phyloP scores from a whole-genome alignment of 2,888 invertebrate species.

The Cheilosia urbana region DNA sequence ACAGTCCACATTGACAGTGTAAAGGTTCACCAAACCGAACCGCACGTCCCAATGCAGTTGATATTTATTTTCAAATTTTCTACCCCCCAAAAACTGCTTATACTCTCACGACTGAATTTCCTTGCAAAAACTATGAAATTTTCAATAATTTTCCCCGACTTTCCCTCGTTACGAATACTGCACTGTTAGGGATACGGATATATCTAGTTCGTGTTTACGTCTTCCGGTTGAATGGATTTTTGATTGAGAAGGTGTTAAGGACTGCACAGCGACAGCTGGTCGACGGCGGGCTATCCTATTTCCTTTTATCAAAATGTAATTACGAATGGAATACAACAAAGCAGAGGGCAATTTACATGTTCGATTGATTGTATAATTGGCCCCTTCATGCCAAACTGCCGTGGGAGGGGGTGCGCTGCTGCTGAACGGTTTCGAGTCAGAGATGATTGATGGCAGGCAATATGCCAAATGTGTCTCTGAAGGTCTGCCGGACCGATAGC shows the following conservation, averaged over 20 bases:
- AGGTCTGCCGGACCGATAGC: slow-evolving; percentile 11
- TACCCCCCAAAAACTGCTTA: neutral
- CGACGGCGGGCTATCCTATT: slow-evolving; percentile 28
- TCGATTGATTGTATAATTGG: slow-evolving; percentile 73
- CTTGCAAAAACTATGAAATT: slow-evolving; percentile 36
- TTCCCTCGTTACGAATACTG: neutral
- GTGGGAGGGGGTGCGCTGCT: neutral
- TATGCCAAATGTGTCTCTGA: slow-evolving; percentile 46
- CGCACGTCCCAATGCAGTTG: slow-evolving; percentile 30
- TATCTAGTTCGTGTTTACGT: slow-evolving; percentile 42
- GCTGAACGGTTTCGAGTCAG: slow-evolving; percentile 12
- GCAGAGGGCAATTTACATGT: slow-evolving; percentile 66
- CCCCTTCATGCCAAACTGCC: slow-evolving; percentile 15
- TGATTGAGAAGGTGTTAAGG: slow-evolving; percentile 71
- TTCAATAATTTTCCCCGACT: slow-evolving; percentile 31
- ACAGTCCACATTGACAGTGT: neutral
- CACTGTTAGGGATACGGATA: neutral
- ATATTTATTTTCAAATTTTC: slow-evolving; percentile 28
- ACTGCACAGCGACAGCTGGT: slow-evolving; percentile 61
- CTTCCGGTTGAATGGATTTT: slow-evolving; percentile 69
- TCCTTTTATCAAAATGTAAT: slow-evolving; percentile 70
- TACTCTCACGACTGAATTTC: slow-evolving; percentile 11
- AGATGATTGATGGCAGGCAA: slow-evolving; percentile 66
- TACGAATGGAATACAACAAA: slow-evolving; percentile 35
- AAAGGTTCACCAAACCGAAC: neutral